phyloP scores from a whole-genome alignment of 2,797 vertebrate genomes.

The Melanotaenia boesemani region DNA sequence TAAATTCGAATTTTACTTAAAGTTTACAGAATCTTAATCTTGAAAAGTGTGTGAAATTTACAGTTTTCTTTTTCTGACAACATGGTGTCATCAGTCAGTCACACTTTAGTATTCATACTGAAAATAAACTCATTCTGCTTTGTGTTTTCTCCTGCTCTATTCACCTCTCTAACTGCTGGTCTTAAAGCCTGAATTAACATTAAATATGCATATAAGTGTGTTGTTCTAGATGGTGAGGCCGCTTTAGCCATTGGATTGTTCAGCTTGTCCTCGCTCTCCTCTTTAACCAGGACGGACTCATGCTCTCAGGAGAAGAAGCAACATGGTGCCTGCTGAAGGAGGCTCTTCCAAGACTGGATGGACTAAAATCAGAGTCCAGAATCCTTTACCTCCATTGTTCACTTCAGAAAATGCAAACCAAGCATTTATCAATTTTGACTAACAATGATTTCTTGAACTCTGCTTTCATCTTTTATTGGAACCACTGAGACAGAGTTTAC shows the following conservation, averaged over 20 bases:
- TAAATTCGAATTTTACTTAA: neutral
- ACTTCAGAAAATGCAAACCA: neutral
- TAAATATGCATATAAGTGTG: neutral
- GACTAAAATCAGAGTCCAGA: conserved; percentile 85
- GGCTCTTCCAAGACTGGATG: conserved; percentile 82
- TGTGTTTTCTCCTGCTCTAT: neutral
- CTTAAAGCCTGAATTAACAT: neutral
- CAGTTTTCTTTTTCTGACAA: neutral
- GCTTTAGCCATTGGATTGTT: conserved; percentile 9
- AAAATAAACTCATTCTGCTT: neutral
- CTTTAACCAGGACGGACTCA: conserved; percentile 85
- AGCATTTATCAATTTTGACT: neutral
- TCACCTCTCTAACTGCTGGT: neutral
- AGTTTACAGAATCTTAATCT: neutral
- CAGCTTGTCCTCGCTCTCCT: neutral
- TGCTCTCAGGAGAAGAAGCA: conserved; percentile 86
- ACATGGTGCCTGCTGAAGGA: conserved; percentile 85
- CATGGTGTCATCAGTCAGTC: neutral
- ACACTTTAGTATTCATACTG: neutral
- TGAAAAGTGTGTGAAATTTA: neutral
- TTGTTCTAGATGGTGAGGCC: neutral
- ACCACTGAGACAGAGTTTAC: neutral
- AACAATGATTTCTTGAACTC: neutral
- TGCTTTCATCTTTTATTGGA: neutral
- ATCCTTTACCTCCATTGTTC: conserved; percentile 81